Evolutionary conservation across 1,140 invertebrate species (phyloP).

Genomic region (Listronotus oregonensis): DNA sequence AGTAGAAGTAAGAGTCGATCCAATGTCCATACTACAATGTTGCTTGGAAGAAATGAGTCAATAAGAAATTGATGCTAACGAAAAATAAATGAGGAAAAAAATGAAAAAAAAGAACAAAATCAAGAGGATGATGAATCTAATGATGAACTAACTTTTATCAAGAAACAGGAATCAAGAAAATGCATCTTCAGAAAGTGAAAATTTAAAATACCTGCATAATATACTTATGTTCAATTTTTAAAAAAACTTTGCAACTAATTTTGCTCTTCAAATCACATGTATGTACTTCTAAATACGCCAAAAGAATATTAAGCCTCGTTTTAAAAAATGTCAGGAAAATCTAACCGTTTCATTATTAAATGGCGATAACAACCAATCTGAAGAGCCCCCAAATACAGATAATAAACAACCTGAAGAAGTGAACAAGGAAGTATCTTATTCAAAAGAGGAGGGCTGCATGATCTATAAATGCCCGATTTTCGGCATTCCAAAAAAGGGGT

Average conservation of each 20-base stretch:
- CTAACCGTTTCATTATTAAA: slow-evolving; percentile 23
- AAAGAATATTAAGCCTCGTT: slow-evolving; percentile 34
- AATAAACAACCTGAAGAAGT: too few relatives aligned
- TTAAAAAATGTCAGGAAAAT: slow-evolving; percentile 30
- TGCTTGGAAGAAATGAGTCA: slow-evolving; percentile 46
- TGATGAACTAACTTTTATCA: slow-evolving; percentile 2
- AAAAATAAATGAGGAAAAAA: slow-evolving; percentile 14
- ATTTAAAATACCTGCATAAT: slow-evolving; percentile 52
- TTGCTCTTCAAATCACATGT: slow-evolving; percentile 63
- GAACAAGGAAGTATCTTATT: too few relatives aligned
- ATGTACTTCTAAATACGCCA: slow-evolving; percentile 56
- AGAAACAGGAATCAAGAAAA: slow-evolving; percentile 14
- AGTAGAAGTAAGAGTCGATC: slow-evolving; percentile 66
- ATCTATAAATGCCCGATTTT: slow-evolving; percentile 63
- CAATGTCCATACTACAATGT: slow-evolving; percentile 64
- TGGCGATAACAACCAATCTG: slow-evolving; percentile 13
- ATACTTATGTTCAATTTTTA: slow-evolving; percentile 61
- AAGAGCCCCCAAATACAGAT: slow-evolving; percentile 18
- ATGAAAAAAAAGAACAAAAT: slow-evolving; percentile 6
- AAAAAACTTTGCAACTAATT: slow-evolving; percentile 59
- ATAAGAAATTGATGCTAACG: slow-evolving; percentile 25
- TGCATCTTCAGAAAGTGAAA: slow-evolving; percentile 35
- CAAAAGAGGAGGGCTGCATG: slow-evolving; percentile 1
- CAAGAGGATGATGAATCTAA: slow-evolving; percentile 20
- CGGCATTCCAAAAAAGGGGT: slow-evolving; percentile 66